Percentiles rank a stretch among this genome's conserved stretches.
Conservation (phyloP, 2,113 vertebrate species). For the Motacilla tschutschensis region DNA sequence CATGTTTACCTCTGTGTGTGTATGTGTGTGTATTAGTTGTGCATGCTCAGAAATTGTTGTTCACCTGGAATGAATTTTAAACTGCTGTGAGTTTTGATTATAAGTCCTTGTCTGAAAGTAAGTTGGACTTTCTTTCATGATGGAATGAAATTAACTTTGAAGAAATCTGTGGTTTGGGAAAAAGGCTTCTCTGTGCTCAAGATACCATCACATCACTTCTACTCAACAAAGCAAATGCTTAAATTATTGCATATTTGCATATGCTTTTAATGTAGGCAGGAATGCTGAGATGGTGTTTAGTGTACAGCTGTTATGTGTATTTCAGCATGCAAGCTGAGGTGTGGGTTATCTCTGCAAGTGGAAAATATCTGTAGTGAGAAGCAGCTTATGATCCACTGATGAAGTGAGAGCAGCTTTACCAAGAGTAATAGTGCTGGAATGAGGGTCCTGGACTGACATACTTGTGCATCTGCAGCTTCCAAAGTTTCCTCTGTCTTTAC, state of each 20-base stretch:
- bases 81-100: background rate
- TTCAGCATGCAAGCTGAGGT: background rate
- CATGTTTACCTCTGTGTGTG: fast-evolving
- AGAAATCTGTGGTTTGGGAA: background rate
- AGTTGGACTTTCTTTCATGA: background rate
- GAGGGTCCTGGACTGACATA: background rate
- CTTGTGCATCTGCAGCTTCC: background rate
- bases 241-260: background rate
- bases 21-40: background rate
- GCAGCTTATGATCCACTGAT: background rate
- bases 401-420: background rate
- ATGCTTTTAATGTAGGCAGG: background rate
- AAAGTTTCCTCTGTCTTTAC: background rate
- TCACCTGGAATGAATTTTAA: background rate
- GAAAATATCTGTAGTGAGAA: background rate
- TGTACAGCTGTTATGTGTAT: background rate
- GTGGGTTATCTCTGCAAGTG: background rate
- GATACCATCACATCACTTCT: background rate
- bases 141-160: background rate
- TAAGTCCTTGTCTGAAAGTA: background rate
- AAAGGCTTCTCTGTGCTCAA: background rate
- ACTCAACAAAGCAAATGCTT: background rate
- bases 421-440: background rate
- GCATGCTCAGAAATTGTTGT: background rate
- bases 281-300: background rate